Base-by-base conservation (phyloP, 2,888 invertebrate genomes). In the Pterobdella sp. region DNA sequence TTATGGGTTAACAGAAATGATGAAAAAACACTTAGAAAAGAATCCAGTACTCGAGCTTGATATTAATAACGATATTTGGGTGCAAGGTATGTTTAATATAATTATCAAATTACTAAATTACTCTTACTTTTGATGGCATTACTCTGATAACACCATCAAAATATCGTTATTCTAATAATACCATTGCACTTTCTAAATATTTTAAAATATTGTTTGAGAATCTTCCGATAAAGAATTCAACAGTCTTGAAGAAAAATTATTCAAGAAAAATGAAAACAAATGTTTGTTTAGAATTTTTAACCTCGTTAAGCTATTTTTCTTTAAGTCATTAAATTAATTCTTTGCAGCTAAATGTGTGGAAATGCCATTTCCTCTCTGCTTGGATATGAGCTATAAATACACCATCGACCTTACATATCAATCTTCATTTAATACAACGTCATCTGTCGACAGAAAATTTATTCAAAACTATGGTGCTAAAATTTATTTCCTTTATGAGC, bases 351-450 rank as follows among this genome's bases (percentile, higher is more conserved):
- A 35, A 14, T 68, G 68, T 26, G 37, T 36, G 22, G 26, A 10
- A n/a, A 34, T 68, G 26, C 26, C 37, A 4, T 68, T 68, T 42
- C 68, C 68, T 37, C 68, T 22, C 1, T 68, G 68, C 68, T 26
- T 68, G 37, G 29, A 34, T 26, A 26, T 37, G 22, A 42, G 42
- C 29, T 68, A 68, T n/a, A 7, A 37, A 1, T 26, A n/a, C 37
- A 35, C 68, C 2, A 7, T 68, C 22, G 68, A 68, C n/a, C 37
- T 68, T 10, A 1, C 26, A 22, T 37, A 18, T 35, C 29, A 29
- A 22, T 68, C 68, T 7, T 29, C 37, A 37, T 35, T 22, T 36
- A 1, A 29, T 4, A 22, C 68, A 26, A 35, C 66, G n/a, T 34
- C 66, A 32, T 34, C 31, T 7, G n/a, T 14, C 64, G 26, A 63